Base-by-base conservation (phyloP, 2,888 invertebrate species). In the Ornithoptera alexandrae region DNA sequence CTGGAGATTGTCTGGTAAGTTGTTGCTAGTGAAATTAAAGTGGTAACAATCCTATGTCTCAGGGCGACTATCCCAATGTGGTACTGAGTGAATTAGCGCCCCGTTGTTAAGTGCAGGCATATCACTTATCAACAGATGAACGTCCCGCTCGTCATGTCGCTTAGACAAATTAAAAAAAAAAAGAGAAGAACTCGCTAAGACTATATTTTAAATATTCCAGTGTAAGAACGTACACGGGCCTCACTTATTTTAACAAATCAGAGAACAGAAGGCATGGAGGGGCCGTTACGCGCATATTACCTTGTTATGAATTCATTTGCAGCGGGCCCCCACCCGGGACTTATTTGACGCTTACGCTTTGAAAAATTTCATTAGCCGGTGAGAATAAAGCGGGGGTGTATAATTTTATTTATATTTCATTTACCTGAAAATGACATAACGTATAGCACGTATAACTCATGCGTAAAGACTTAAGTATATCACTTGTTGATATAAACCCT, bases 251-350 rank as follows among this genome's bases (percentile, higher is more conserved):
- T 36, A 24, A 67, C 46, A 62, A 62, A 62, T 58, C 67, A 67
- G 42, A 57, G 39, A 46, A 62, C n/a, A 39, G 36, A 62, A 67
- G 57, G 30, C 30, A 63, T 30, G 15, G 62, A 20, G 42, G 57
- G n/a, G 46, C 50, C 39, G 36, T 68, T 56, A 64, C 64, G 59
- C 22, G 53, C 59, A 64, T 68, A 68, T 68, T 68, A 68, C 64
- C 46, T 64, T 68, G 36, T 68, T 60, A 64, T 60, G 68, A 68
- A 64, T 68, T 68, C 68, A 68, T 68, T 64, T 68, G 64, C 53
- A 60, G 20, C 39, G 36, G 22, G 60, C 60, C 64, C 42, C 57
- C 39, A 7, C 57, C 68, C 12, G 63, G 57, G 68, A 59, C 63
- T 65, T 65, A 20, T 42, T 61, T 56, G 60, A 50, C 53, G 59